These are phyloP conservation scores for Lontra canadensis DNA, from an alignment of 2,113 vertebrate species.

Conservation along the genomic window DNA sequence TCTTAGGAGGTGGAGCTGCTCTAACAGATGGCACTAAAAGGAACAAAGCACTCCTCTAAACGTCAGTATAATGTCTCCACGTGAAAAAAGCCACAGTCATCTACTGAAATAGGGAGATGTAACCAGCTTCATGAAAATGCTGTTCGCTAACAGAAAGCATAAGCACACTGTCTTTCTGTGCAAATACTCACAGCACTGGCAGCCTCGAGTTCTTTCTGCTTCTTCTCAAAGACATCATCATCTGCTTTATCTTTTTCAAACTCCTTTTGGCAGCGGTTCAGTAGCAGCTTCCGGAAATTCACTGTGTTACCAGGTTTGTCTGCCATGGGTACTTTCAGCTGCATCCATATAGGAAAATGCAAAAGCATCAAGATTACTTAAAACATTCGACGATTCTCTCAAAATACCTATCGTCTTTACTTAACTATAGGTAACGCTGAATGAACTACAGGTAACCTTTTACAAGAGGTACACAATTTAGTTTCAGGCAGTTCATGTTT, in stretches of 20 bases:
- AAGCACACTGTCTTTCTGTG: background rate
- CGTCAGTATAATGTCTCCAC: background rate
- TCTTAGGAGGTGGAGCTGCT: background rate
- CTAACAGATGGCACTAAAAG: background rate
- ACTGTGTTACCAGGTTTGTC: slow-evolving; percentile 96
- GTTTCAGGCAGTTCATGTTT: slow-evolving; percentile 32
- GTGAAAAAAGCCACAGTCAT: background rate
- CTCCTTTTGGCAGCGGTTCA: slow-evolving; percentile 99
- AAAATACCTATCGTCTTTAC: background rate
- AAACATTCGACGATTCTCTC: background rate
- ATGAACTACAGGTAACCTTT: background rate
- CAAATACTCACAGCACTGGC: slow-evolving; percentile 88
- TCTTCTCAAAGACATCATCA: slow-evolving; percentile 97
- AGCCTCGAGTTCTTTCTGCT: slow-evolving; percentile 97
- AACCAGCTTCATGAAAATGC: background rate
- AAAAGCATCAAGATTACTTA: slow-evolving; percentile 44
- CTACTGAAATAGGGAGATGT: background rate
- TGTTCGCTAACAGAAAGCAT: background rate
- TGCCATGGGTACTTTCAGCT: slow-evolving; percentile 96
- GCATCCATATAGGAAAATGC: slow-evolving; percentile 42
- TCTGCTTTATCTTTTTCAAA: slow-evolving; percentile 99
- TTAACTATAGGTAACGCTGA: background rate
- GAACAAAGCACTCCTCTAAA: background rate
- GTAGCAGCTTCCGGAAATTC: slow-evolving; percentile 96
- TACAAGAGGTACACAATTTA: background rate